Percentiles rank a stretch among this genome's conserved stretches.
Conservation (phyloP, 53 echinoderm and acorn worm species). For the Luidia sarsii region DNA sequence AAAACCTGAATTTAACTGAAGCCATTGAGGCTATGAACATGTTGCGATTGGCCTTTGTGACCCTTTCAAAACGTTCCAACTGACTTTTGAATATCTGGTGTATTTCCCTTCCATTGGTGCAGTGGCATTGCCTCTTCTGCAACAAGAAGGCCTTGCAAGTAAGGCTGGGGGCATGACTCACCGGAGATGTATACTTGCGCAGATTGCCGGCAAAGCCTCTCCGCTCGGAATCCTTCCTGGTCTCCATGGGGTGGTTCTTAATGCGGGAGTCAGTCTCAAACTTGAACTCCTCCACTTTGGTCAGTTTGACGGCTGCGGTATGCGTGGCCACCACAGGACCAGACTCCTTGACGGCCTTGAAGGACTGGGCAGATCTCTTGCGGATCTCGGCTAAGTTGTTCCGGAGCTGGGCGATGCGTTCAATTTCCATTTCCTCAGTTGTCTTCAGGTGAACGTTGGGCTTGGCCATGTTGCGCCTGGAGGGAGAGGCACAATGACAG, state of each 20-base stretch:
- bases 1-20: no score
- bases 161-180: no score
- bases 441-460: conserved; percentile 46
- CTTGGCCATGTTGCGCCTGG: conserved; percentile 34
- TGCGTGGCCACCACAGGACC: conserved; percentile 39
- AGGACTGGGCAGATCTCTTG: conserved; percentile 72
- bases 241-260: conserved; percentile 67
- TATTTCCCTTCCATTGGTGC: no score
- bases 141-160: no score
- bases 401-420: conserved; percentile 66
- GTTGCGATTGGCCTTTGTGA: not conserved
- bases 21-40: not conserved
- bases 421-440: conserved; percentile 80
- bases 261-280: conserved; percentile 81
- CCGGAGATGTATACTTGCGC: conserved; percentile 42
- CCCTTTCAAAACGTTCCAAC: no score
- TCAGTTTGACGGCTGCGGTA: conserved; percentile 43
- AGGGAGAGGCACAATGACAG: not conserved
- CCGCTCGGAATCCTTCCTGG: conserved; percentile 48
- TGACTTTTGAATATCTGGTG: no score
- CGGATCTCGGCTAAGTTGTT: conserved; percentile 60
- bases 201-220: conserved; percentile 48
- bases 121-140: no score
- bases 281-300: conserved; percentile 73
- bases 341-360: conserved; percentile 68